Evolutionary conservation across 2,797 vertebrate genomes (phyloP).

Genomic region (Numenius phaeopus): DNA sequence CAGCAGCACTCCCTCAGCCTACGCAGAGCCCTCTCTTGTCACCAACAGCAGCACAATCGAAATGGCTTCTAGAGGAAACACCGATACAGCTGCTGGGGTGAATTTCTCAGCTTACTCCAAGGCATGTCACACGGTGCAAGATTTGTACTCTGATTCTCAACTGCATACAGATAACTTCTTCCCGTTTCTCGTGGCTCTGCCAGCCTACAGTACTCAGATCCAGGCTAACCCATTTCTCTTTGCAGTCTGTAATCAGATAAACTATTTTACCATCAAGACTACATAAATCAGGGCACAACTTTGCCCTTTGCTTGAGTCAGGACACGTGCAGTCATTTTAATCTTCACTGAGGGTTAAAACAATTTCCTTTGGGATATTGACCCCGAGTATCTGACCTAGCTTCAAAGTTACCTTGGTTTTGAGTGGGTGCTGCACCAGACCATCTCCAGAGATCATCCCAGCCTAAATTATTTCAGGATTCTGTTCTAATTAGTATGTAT

Average conservation of each 20-base stretch:
- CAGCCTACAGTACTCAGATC: neutral
- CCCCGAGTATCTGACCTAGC: neutral
- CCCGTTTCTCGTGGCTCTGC: neutral
- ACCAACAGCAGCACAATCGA: neutral
- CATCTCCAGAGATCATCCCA: neutral
- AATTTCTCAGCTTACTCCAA: neutral
- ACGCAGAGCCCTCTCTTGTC: neutral
- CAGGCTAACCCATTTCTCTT: neutral
- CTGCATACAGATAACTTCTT: neutral
- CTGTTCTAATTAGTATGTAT: neutral
- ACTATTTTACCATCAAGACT: neutral
- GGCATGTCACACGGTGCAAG: neutral
- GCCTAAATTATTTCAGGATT: neutral
- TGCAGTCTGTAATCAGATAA: neutral
- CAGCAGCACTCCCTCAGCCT: neutral
- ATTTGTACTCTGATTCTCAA: neutral
- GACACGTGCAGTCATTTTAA: fast-evolving
- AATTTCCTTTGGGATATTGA: neutral
- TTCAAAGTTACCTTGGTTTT: neutral
- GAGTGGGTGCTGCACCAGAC: neutral
- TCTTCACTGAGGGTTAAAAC: neutral
- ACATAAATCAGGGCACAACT: neutral
- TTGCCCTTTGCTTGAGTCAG: neutral
- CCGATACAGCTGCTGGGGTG: neutral
- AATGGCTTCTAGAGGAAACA: neutral